These are phyloP conservation scores for Tenthredo notha DNA, from an alignment of 2,888 invertebrate genomes.

Conservation along the genomic window DNA sequence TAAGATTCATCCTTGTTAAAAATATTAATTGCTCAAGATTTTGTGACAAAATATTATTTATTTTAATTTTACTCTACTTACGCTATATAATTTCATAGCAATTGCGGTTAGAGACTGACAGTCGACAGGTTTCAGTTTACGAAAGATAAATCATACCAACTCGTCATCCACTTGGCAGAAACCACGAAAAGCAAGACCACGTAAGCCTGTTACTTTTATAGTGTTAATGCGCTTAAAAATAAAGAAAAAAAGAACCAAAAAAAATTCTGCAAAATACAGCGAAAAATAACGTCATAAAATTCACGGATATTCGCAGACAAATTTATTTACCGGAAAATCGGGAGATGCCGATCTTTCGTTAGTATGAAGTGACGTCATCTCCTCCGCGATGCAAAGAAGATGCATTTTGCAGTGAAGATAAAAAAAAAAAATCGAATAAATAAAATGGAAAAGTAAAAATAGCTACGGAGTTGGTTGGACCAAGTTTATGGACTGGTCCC, in stretches of 20 bases:
- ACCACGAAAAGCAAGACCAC: neutral
- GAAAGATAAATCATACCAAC: conserved; percentile 12
- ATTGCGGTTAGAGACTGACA: conserved; percentile 6
- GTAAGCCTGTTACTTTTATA: neutral
- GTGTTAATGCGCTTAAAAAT: neutral
- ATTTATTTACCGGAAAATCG: neutral
- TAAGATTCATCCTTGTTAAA: neutral
- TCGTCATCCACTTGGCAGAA: conserved; percentile 11
- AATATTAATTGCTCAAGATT: neutral
- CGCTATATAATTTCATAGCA: conserved; percentile 13
- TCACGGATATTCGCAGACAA: neutral
- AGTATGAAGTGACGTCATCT: conserved; percentile 21
- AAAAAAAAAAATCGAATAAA: neutral
- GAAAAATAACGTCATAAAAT: conserved; percentile 4
- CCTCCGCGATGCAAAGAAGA: conserved; percentile 23
- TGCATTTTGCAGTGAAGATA: conserved; percentile 8
- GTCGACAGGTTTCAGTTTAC: conserved; percentile 2
- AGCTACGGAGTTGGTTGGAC: conserved; percentile 1
- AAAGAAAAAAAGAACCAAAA: neutral
- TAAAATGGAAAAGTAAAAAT: conserved; percentile 18
- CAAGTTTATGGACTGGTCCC: conserved; percentile 36
- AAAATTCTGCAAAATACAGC: neutral
- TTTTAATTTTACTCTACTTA: neutral
- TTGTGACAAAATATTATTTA: neutral
- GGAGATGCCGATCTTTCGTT: neutral